These are phyloP conservation scores for Bellardia pandia DNA, from an alignment of 2,888 invertebrate genomes.

Conservation along the genomic window DNA sequence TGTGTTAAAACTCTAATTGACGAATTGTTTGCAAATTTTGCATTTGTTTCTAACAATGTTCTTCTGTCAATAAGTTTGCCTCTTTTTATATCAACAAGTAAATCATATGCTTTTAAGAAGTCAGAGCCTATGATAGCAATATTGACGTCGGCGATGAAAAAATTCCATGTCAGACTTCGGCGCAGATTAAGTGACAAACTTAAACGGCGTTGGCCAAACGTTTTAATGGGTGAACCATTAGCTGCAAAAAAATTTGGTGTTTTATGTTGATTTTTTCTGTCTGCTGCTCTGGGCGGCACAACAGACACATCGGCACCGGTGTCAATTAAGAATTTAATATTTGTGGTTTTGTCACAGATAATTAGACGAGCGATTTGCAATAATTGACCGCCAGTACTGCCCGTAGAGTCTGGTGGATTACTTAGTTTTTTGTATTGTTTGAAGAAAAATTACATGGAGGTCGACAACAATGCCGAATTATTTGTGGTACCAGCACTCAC, in stretches of 20 bases:
- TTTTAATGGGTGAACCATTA: conserved; percentile 28
- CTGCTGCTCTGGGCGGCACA: neutral
- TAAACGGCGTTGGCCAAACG: conserved; percentile 50
- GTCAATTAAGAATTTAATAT: conserved; percentile 40
- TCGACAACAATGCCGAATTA: conserved; percentile 24
- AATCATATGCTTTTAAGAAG: conserved; percentile 41
- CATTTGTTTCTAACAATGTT: conserved; percentile 31
- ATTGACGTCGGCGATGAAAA: conserved; percentile 37
- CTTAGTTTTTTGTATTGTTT: neutral
- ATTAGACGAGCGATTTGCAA: conserved; percentile 54
- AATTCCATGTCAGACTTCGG: conserved; percentile 27
- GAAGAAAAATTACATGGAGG: conserved; percentile 21
- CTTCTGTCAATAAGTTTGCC: conserved; percentile 24
- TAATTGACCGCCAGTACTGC: conserved; percentile 4
- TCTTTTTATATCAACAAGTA: conserved; percentile 44
- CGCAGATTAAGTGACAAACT: conserved; percentile 42
- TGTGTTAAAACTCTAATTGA: neutral
- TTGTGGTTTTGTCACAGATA: conserved; percentile 59
- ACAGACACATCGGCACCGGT: conserved; percentile 59
- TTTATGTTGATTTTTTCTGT: neutral
- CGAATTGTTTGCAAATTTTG: neutral
- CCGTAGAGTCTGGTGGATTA: neutral
- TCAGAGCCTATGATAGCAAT: conserved; percentile 44
- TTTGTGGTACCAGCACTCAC: conserved; percentile 19
- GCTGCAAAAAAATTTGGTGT: conserved; percentile 16